Evolutionary conservation across 2,888 invertebrate species (phyloP).

Genomic region (Tromatobia lineatoria): DNA sequence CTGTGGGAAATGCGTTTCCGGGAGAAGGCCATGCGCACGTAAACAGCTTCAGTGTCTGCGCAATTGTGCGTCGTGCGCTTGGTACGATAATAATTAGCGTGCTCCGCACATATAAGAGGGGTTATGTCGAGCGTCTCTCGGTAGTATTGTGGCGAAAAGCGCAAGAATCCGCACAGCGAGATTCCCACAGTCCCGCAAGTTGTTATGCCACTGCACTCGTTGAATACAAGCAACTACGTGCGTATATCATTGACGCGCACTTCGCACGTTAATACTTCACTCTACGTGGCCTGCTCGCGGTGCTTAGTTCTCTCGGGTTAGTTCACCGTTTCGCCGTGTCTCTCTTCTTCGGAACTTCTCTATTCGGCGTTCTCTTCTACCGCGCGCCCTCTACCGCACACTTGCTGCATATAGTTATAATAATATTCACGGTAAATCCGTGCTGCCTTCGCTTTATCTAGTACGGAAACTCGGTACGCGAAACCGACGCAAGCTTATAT

Average conservation of each 20-base stretch:
- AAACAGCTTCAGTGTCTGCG: constrained; percentile 1
- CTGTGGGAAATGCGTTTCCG: constrained; percentile 2
- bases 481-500: constrained; percentile 34
- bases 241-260: constrained; percentile 66
- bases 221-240: constrained; percentile 35
- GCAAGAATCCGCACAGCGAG: constrained; percentile 39
- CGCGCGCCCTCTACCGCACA: constrained; percentile 28
- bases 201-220: constrained; percentile 22
- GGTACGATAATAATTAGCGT: constrained; percentile 47
- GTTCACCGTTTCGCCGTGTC: constrained; percentile 42
- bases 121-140: constrained; percentile 1
- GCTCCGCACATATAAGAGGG: neutral
- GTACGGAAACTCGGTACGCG: constrained; percentile 35
- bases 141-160: constrained; percentile 38
- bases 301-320: constrained; percentile 13
- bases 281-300: constrained; percentile 17
- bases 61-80: neutral
- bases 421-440: constrained; percentile 59
- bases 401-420: constrained; percentile 24
- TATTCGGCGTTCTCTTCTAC: constrained; percentile 12
- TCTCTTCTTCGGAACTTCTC: constrained; percentile 55
- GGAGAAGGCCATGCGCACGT: neutral
- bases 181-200: constrained; percentile 64
- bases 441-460: constrained; percentile 40
- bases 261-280: constrained; percentile 60